phyloP scores from a whole-genome alignment of 2,888 invertebrate genomes.

The Phaonia tiefii region DNA sequence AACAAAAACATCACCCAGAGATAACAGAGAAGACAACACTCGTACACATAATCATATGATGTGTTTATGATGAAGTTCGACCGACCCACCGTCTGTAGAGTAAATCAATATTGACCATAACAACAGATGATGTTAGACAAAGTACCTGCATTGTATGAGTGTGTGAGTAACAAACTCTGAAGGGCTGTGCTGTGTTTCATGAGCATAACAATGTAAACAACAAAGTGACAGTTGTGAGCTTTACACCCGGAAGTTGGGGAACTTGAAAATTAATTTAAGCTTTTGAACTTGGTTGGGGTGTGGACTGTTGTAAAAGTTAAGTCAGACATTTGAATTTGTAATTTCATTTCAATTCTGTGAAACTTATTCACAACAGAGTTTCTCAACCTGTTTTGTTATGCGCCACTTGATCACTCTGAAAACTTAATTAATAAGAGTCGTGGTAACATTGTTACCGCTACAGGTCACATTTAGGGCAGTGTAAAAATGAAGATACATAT shows the following conservation, averaged over 20 bases:
- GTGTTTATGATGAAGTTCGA: background rate
- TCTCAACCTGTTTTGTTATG: no score
- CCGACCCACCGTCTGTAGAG: background rate
- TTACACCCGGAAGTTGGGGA: slow-evolving; percentile 37
- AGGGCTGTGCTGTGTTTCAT: slow-evolving; percentile 56
- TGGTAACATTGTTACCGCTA: no score
- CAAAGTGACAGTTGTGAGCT: slow-evolving; percentile 12
- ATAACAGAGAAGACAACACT: slow-evolving; percentile 8
- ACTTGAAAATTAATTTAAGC: slow-evolving; percentile 29
- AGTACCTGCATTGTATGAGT: background rate
- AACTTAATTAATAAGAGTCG: no score
- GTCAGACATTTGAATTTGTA: background rate
- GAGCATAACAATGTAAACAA: slow-evolving; percentile 4
- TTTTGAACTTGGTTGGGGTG: background rate
- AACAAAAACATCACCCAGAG: background rate
- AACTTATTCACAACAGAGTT: no score
- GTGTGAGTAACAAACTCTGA: slow-evolving; percentile 2
- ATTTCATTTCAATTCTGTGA: no score
- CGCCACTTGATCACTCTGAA: no score
- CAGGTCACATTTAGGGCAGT: no score
- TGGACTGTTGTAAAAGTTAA: slow-evolving; percentile 41
- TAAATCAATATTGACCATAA: no score
- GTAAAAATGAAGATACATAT: no score
- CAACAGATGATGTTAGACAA: slow-evolving; percentile 16
- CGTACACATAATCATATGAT: slow-evolving; percentile 15